Conservation (phyloP, 2,113 vertebrate genomes). For the Phalacrocorax pelagicus region DNA sequence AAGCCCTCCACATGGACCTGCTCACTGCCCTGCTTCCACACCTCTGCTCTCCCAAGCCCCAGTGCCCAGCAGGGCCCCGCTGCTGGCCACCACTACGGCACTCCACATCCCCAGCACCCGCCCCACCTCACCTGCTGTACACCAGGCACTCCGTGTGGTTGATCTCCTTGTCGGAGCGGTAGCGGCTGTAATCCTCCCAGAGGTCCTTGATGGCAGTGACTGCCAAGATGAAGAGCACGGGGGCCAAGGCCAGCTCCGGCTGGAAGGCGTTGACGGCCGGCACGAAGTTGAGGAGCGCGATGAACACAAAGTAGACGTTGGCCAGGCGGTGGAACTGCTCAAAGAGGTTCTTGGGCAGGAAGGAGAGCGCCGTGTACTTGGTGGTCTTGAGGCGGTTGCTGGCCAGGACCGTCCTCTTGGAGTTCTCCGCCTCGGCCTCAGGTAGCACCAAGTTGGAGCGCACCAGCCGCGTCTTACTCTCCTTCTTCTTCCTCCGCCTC, state of each 20-base stretch:
- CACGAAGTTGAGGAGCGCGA: slow-evolving; percentile 93
- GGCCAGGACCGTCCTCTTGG: slow-evolving; percentile 61
- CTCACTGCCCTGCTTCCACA: not conserved
- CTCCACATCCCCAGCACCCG: not conserved
- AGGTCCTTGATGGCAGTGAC: slow-evolving; percentile 96
- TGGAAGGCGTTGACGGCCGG: slow-evolving; percentile 94
- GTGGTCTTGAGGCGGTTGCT: slow-evolving; percentile 94
- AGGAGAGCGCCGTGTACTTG: slow-evolving; percentile 93
- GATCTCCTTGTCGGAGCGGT: slow-evolving; percentile 91
- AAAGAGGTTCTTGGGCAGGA: slow-evolving; percentile 96
- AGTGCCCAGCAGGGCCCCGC: accelerated
- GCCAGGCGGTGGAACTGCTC: slow-evolving; percentile 96
- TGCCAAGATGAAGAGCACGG: slow-evolving; percentile 93
- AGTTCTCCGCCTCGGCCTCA: slow-evolving; percentile 35
- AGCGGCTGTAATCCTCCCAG: slow-evolving; percentile 96
- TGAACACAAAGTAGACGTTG: slow-evolving; percentile 97
- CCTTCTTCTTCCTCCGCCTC: slow-evolving; percentile 80
- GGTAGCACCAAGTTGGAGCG: slow-evolving; percentile 79
- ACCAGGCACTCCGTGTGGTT: slow-evolving; percentile 97
- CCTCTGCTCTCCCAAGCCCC: accelerated
- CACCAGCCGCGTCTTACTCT: slow-evolving; percentile 79
- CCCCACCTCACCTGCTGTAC: slow-evolving; percentile 84
- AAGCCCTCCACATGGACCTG: not conserved
- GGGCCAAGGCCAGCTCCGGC: slow-evolving; percentile 90
- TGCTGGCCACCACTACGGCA: accelerated